phyloP scores from a whole-genome alignment of 2,797 vertebrate species.

The Capromys pilorides region DNA sequence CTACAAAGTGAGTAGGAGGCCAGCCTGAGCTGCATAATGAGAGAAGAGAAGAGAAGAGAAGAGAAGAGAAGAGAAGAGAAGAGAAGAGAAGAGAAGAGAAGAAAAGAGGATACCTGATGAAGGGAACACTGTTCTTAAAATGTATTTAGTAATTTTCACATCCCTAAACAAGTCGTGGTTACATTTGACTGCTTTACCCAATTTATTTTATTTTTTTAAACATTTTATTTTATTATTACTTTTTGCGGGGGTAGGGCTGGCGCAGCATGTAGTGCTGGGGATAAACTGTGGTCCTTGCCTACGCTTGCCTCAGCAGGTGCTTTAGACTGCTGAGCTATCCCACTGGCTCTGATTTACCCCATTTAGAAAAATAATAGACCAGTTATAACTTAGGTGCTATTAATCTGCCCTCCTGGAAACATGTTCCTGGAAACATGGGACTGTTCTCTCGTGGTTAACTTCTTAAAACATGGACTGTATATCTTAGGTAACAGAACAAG shows the following conservation, averaged over 20 bases:
- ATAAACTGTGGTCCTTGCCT: too few relatives aligned
- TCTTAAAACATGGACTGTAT: constrained; percentile 86
- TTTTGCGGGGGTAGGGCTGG: too few relatives aligned
- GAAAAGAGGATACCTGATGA: background rate
- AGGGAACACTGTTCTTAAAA: background rate
- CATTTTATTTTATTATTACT: too few relatives aligned
- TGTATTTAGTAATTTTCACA: constrained; percentile 67
- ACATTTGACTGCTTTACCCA: background rate
- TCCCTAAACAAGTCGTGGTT: constrained; percentile 80
- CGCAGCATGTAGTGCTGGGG: too few relatives aligned
- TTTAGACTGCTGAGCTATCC: too few relatives aligned
- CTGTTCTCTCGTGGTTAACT: constrained; percentile 79
- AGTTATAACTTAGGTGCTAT: background rate
- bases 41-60: too few relatives aligned
- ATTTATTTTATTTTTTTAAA: too few relatives aligned
- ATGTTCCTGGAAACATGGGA: constrained; percentile 67
- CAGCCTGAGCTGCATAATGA: too few relatives aligned
- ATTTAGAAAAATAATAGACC: background rate
- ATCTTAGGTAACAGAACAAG: constrained; percentile 86
- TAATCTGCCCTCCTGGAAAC: constrained; percentile 67
- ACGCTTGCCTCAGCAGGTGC: too few relatives aligned
- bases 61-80: too few relatives aligned
- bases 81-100: background rate
- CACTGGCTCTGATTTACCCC: background rate
- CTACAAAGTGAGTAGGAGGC: too few relatives aligned